Base-by-base conservation (phyloP, 2,113 vertebrate genomes). In the Cyprinodon brontotheroides region DNA sequence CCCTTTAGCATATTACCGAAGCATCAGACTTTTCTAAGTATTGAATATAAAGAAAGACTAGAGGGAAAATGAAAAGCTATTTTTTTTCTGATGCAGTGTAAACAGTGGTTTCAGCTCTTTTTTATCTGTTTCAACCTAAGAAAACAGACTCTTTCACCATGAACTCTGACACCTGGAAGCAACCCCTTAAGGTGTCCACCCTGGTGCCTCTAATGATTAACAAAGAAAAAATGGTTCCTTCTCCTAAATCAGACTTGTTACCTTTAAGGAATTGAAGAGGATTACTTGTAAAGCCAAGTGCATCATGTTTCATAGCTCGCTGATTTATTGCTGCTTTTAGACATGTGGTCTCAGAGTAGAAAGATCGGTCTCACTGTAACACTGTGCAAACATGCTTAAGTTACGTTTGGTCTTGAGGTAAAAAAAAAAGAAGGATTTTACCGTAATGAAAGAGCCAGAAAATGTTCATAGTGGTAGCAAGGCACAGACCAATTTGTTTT, bases 1-100 rank as follows among this genome's bases (percentile, higher is more conserved):
- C 61, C 53, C 38, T 20, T 45, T 53, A 41, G 40, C 64, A 48
- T 68, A 80, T 78, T 57, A 47, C 45, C 40, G 61, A 63, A 64
- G 70, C 69, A 63, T 70, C 43, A 12, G 59, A 69, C 53, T 17
- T 6, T 60, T 65, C 36, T n/a, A 14, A 57, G 17, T 6, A 50
- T 48, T 68, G 75, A 66, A 73, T 76, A 66, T 63, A 57, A 77
- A 70, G 41, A 37, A 65, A 79, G 70, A 68, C 79, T 68, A 50
- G 20, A 11, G 72, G 64, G 71, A 78, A 79, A 65, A 74, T 72
- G 65, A 84, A 78, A 71, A 86, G 85, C 84, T 67, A 78, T 74
- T 61, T 76, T 47, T 36, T 77, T 88, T 89, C 29, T 82, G 41
- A 59, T 29, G 29, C 29, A 29, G 29, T 29, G 29, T 70, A 73